These are phyloP conservation scores for pig (Sus scrofa) DNA, from an alignment of 2,113 vertebrate species.

Conservation along the genomic window T2T-Sscrofa CM000826.6:123001001-123001500, in stretches of 20 bases:
- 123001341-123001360: not conserved
- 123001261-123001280: not conserved
- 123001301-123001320: conserved; percentile 40
- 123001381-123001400: too few species aligned
- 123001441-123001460: too few species aligned
- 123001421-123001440: too few species aligned
- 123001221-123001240: conserved; percentile 4
- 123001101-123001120: conserved; percentile 93
- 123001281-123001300: not conserved
- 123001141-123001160: conserved; percentile 87
- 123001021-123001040: conserved; percentile 91
- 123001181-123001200: not conserved
- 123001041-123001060: conserved; percentile 92
- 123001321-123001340: not conserved
- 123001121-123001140: conserved; percentile 91
- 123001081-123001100: conserved; percentile 92
- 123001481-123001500: too few species aligned
- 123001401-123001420: too few species aligned
- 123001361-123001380: too few species aligned
- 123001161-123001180: not conserved
- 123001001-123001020: conserved; percentile 58
- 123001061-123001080: conserved; percentile 92
- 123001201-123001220: not conserved
- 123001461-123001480: too few species aligned
- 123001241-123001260: not conserved